Conservation (phyloP, 2,797 vertebrate genomes). For the Cheirogaleus major region DNA sequence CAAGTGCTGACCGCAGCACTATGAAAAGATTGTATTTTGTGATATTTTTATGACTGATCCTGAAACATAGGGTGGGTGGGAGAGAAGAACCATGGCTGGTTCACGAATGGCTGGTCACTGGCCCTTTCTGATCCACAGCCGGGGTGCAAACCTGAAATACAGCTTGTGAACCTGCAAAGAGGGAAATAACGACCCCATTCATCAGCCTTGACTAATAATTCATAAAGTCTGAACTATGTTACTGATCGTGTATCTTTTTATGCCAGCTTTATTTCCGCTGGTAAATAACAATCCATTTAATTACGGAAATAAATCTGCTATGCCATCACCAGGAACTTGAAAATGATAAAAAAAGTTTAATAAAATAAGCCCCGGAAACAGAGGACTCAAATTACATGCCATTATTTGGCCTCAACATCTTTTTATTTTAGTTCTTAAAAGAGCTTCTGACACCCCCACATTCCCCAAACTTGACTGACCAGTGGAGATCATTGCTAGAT, state of each 20-base stretch:
- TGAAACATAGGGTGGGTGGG: background rate
- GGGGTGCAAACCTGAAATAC: background rate
- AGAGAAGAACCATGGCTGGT: background rate
- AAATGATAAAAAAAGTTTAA: slow-evolving; percentile 84
- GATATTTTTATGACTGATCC: slow-evolving; percentile 4
- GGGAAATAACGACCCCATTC: slow-evolving; percentile 64
- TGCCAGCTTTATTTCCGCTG: slow-evolving; percentile 72
- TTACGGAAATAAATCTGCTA: slow-evolving; percentile 84
- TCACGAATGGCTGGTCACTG: background rate
- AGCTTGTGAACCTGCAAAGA: slow-evolving; percentile 56
- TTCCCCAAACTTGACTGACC: background rate
- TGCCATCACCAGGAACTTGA: slow-evolving; percentile 59
- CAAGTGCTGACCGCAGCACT: slow-evolving; percentile 43
- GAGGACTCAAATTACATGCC: slow-evolving; percentile 60
- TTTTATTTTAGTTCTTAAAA: slow-evolving; percentile 60
- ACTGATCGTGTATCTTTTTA: slow-evolving; percentile 77
- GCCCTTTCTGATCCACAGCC: slow-evolving; percentile 6
- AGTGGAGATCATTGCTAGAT: slow-evolving; percentile 13
- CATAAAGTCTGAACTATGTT: slow-evolving; percentile 74
- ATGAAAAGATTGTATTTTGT: slow-evolving; percentile 38
- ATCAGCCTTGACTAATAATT: slow-evolving; percentile 76
- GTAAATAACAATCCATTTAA: slow-evolving; percentile 84
- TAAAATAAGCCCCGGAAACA: slow-evolving; percentile 77
- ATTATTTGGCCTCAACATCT: background rate
- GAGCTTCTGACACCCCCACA: background rate